Evolutionary conservation across 2,113 vertebrate species (phyloP).

Genomic region (Emydura subglobosa): DNA sequence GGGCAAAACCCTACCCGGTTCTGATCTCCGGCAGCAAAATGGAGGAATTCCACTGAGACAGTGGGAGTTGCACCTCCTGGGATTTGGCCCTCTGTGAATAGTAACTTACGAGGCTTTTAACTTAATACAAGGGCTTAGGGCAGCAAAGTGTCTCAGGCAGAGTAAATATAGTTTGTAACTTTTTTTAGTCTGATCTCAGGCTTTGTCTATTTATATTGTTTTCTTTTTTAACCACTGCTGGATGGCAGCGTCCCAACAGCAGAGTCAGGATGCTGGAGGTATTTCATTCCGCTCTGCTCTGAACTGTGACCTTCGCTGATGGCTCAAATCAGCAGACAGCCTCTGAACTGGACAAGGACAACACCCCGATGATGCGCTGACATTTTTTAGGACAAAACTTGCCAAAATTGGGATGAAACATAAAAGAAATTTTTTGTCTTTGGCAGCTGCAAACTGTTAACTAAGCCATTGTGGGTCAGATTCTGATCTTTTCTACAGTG

Average conservation of each 20-base stretch:
- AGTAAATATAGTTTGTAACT: slow-evolving; percentile 55
- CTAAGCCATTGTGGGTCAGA: background rate
- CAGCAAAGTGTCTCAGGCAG: background rate
- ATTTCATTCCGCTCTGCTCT: slow-evolving; percentile 36
- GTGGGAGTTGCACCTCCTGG: background rate
- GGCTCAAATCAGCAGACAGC: slow-evolving; percentile 30
- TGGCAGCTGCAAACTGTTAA: background rate
- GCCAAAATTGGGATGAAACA: background rate
- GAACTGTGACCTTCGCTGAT: slow-evolving; percentile 55
- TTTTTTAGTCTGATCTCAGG: background rate
- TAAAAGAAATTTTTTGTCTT: background rate
- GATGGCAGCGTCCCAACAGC: slow-evolving; percentile 53
- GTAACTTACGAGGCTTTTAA: background rate
- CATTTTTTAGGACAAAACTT: slow-evolving; percentile 18
- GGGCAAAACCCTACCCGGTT: background rate
- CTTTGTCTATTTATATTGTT: slow-evolving; percentile 29
- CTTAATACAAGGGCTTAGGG: background rate
- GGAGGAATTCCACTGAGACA: background rate
- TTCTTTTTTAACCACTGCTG: background rate
- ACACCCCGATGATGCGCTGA: background rate
- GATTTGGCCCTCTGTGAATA: background rate
- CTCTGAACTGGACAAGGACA: slow-evolving; percentile 43
- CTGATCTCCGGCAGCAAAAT: background rate
- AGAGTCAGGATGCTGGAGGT: slow-evolving; percentile 42
- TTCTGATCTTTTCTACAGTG: background rate